Percentiles rank a stretch among this genome's conserved stretches.
phyloP scores from a whole-genome alignment of 2,888 invertebrate species.

The Eubasilissa splendida region DNA sequence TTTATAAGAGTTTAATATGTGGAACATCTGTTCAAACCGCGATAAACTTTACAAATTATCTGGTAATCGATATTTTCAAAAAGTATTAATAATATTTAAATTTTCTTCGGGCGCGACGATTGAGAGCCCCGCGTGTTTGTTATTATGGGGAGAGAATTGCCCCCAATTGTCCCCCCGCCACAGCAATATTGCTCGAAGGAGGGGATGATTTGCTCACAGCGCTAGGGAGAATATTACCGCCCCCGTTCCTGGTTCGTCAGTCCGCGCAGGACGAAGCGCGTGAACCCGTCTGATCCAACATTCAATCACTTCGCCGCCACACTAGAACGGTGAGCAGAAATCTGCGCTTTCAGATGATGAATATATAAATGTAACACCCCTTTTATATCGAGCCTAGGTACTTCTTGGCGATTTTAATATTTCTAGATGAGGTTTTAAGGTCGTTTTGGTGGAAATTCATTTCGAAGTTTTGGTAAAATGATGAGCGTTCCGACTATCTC shows the following conservation, averaged over 20 bases:
- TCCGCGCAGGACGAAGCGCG: constrained; percentile 27
- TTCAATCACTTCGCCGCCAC: not conserved
- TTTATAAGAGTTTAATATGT: too few relatives aligned
- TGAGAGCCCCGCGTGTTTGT: constrained; percentile 38
- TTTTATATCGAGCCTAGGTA: not conserved
- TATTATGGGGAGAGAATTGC: constrained; percentile 44
- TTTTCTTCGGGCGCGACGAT: not conserved
- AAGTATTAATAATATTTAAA: not conserved
- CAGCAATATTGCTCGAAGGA: constrained; percentile 21
- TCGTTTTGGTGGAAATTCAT: not conserved
- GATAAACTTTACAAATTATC: too few relatives aligned
- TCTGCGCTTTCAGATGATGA: too few relatives aligned
- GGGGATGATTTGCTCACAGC: constrained; percentile 13
- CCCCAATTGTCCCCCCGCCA: constrained; percentile 40
- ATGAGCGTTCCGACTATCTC: constrained; percentile 2
- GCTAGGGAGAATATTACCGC: constrained; percentile 20
- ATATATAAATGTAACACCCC: not conserved
- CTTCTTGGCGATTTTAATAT: not conserved
- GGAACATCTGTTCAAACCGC: too few relatives aligned
- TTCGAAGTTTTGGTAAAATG: not conserved
- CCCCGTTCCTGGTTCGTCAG: constrained; percentile 37
- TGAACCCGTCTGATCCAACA: constrained; percentile 18
- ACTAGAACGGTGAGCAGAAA: not conserved
- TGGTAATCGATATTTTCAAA: too few relatives aligned
- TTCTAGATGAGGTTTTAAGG: not conserved